Conservation (phyloP, 2,797 vertebrate species). For the Ptychadena robeensis region DNA sequence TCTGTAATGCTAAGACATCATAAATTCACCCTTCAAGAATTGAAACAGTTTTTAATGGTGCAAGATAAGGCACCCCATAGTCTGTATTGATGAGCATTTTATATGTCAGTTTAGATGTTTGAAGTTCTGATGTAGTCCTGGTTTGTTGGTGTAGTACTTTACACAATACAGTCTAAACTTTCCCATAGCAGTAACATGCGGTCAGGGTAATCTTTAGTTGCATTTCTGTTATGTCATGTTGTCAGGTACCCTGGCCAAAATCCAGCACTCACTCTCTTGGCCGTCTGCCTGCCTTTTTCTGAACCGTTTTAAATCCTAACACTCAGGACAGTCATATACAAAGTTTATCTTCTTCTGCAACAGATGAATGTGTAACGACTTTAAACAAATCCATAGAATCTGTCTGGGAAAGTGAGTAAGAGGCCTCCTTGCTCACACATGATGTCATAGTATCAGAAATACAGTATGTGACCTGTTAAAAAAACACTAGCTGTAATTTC, state of each 20-base stretch:
- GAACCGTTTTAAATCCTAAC: not conserved
- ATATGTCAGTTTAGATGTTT: no score
- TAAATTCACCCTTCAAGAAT: no score
- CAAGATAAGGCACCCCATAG: no score
- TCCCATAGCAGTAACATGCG: not conserved
- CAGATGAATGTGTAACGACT: no score
- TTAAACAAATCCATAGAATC: not conserved
- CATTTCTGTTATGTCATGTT: conserved; percentile 18
- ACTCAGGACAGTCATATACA: not conserved
- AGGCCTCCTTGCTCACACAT: not conserved
- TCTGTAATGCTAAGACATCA: no score
- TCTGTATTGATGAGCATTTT: no score
- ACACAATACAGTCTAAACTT: not conserved
- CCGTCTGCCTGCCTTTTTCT: conserved; percentile 5
- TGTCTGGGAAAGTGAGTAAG: not conserved
- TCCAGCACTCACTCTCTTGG: conserved; percentile 26
- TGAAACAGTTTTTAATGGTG: no score
- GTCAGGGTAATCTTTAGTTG: conserved; percentile 2
- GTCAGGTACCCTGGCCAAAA: not conserved
- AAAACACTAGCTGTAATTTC: not conserved
- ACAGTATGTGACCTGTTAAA: not conserved
- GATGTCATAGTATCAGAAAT: not conserved
- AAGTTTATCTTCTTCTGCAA: not conserved
- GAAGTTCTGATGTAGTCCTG: no score
- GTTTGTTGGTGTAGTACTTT: no score